Base-by-base conservation (phyloP, 2,888 invertebrate genomes). In the Aphodius sticticus region DNA sequence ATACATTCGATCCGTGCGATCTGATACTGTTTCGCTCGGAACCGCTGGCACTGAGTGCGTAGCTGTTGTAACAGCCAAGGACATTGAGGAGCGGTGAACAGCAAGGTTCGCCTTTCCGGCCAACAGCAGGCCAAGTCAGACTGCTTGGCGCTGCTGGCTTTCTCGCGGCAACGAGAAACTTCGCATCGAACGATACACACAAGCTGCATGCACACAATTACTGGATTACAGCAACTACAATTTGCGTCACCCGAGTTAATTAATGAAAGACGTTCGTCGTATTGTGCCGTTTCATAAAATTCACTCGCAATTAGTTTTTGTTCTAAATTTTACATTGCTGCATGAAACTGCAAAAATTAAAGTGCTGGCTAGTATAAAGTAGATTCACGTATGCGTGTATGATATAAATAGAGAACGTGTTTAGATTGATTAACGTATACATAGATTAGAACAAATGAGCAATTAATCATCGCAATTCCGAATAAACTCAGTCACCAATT, bases 111-210 rank as follows among this genome's bases (percentile, higher is more conserved):
- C 74, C 36, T n/a, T 74, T 37, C 36, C 74, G 26, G 74, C 71
- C 71, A 71, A 26, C 16, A 71, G 71, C 35, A 16, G 71, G 71
- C 35, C 26, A 37, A 35, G 14, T 35, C 74, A 74, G 74, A 74
- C 74, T 74, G 74, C 74, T 35, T 74, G 74, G 70, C 70, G 15
- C 70, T 70, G 70, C 70, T 15, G 26, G 70, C 70, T 15, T 15
- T 70, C 16, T 26, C 70, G 26, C n/a, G 14, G 74, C 74, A 37
- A 74, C 74, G 53, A 53, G 53, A 53, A 53, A 53, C 12, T 53
- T 53, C 53, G 53, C 53, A 53, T 53, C 53, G 53, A 53, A 53
- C 7, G 53, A 9, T 53, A 12, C 53, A 53, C 53, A 53, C 53
- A 53, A 53, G 53, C 53, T 53, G 53, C 53, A 9, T 53, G 53